Percentiles rank a stretch among this genome's conserved stretches.
These are phyloP conservation scores for Tenualosa ilisha DNA, from an alignment of 2,797 vertebrate species.

Conservation along the genomic window DNA sequence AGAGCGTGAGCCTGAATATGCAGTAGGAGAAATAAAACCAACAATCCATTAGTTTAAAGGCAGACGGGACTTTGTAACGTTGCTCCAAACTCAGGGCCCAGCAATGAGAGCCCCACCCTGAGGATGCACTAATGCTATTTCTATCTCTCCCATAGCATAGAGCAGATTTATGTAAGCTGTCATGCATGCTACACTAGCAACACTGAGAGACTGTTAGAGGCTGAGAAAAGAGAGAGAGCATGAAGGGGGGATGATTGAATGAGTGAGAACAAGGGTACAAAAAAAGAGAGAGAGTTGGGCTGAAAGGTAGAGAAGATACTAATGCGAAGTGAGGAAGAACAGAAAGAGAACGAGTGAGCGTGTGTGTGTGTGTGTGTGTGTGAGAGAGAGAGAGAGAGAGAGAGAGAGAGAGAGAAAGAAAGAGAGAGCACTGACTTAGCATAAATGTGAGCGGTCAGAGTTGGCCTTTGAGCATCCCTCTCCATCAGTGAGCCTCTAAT, in stretches of 20 bases:
- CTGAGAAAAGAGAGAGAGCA: constrained; percentile 10
- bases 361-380: not conserved
- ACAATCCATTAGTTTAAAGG: constrained; percentile 22
- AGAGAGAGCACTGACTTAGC: not conserved
- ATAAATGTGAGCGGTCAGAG: constrained; percentile 25
- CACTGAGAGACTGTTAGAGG: not conserved
- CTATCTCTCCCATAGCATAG: constrained; percentile 4
- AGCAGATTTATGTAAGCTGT: constrained; percentile 16
- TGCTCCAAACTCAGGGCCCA: not conserved
- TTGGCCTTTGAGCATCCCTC: constrained; percentile 29
- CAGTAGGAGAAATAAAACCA: constrained; percentile 19
- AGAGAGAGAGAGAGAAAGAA: not conserved
- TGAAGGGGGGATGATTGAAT: constrained; percentile 8
- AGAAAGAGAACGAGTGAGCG: not conserved
- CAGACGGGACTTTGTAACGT: constrained; percentile 12
- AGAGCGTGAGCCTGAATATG: constrained; percentile 44
- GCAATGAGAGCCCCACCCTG: not conserved
- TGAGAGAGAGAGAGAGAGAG: not conserved
- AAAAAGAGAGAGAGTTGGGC: not conserved
- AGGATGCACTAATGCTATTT: constrained; percentile 10
- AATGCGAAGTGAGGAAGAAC: not conserved
- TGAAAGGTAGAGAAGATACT: not conserved
- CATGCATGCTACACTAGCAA: constrained; percentile 1
- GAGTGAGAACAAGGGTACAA: not conserved
- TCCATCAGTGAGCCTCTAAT: constrained; percentile 46